Evolutionary conservation across 2,797 vertebrate species (phyloP).

Genomic region (Rhynchotus rufescens): DNA sequence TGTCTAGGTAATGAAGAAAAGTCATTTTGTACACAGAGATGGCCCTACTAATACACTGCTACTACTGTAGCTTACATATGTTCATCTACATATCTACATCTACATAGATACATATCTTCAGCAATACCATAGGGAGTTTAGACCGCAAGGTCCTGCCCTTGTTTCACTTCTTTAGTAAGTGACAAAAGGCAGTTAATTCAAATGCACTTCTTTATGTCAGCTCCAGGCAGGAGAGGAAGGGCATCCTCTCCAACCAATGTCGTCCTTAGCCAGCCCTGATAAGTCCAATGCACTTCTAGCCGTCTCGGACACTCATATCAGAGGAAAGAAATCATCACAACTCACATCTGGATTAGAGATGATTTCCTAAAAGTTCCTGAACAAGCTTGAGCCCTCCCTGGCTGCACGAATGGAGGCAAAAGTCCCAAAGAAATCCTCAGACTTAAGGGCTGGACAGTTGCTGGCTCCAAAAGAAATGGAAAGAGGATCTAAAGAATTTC

Average conservation of each 20-base stretch:
- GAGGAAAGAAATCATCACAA: neutral
- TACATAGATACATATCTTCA: neutral
- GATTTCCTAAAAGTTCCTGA: neutral
- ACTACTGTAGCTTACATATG: no score
- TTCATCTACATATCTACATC: no score
- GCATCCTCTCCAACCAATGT: neutral
- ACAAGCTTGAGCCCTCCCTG: neutral
- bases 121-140: neutral
- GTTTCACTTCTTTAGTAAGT: neutral
- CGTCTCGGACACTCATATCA: fast-evolving
- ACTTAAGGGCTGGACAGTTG: neutral
- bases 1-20: neutral
- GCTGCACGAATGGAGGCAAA: neutral
- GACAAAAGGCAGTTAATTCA: neutral
- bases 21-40: neutral
- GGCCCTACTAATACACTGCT: neutral
- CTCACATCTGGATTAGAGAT: neutral
- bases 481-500: neutral
- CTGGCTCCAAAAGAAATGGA: neutral
- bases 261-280: neutral
- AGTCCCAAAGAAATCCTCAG: neutral
- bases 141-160: neutral
- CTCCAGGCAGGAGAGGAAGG: neutral
- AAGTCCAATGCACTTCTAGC: neutral
- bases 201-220: neutral